Evolutionary conservation across 2,888 invertebrate genomes (phyloP), one percentile per base, ranked within the genome.

Genomic region (Drosophila borealis): DNA sequence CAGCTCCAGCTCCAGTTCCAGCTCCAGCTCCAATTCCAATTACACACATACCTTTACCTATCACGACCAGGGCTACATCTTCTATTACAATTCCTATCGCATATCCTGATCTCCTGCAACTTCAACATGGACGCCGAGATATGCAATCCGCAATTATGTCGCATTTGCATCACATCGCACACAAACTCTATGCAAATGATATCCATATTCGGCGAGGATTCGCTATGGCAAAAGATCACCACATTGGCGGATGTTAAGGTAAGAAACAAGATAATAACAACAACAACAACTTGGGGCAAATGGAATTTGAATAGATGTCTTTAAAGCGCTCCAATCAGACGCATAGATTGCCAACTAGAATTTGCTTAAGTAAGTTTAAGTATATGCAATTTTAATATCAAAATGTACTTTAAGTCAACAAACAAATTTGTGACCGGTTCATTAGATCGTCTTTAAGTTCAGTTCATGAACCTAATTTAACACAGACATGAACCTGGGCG

Each of bases 181-280:
- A 82, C 84, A 78, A 89, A 88, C 73, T 83, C 88, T 66, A 86
- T 89, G 74, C 90, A 91, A 85, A 91, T 92, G 91, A 91, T 92
- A 71, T 91, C 92, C 74, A 92, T 92, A 74, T 92, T 92, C 71
- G 92, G 92, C 69, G 92, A 92, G 88, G 92, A 92, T 75, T 90
- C 88, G 39, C 73, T 92, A 48, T 92, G 92, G 91, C 89, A 90
- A 77, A 92, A 92, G 86, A 92, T 92, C 61, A 90, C 90, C 75
- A 90, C 90, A 68, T 78, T 92, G 80, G 92, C 92, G 59, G 90
- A 92, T 87, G 92, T 92, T 54, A 89, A 92, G 90, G 92, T 92
- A 50, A 85, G 42, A 13, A 8, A 11, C 19, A 19, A 25, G 10
- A 41, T 10, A 9, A 17, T 1, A 17, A 17, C 1, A 17, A 17